Conservation (phyloP, 2,113 vertebrate species). For the Paratilapia polleni region DNA sequence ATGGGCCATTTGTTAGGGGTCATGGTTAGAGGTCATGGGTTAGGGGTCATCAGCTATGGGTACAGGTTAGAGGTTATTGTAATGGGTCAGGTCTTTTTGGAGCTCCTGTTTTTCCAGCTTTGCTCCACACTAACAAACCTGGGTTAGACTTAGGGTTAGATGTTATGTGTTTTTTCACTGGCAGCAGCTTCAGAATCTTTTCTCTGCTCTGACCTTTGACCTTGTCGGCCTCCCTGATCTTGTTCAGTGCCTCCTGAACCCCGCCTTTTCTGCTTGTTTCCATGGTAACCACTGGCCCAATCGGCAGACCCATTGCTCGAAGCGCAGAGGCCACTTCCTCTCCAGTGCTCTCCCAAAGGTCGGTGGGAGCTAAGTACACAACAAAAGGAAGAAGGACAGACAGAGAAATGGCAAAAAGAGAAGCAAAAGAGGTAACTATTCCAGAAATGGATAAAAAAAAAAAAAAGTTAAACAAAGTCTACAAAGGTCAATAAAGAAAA, state of each 20-base stretch:
- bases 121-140: too few species aligned
- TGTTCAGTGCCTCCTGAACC: conserved; percentile 70
- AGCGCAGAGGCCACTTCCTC: conserved; percentile 76
- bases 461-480: too few species aligned
- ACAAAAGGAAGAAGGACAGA: rapidly evolving
- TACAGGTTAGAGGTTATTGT: too few species aligned
- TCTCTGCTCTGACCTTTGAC: conserved; percentile 80
- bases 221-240: conserved; percentile 66
- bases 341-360: conserved; percentile 85
- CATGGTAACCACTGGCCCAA: conserved; percentile 79
- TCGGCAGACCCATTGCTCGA: conserved; percentile 80
- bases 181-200: not conserved
- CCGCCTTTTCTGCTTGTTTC: conserved; percentile 49
- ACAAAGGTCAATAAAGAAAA: not conserved
- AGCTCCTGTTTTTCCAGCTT: too few species aligned
- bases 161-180: not conserved
- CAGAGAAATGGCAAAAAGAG: not conserved
- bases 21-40: too few species aligned
- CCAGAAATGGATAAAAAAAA: not conserved
- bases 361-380: conserved; percentile 56
- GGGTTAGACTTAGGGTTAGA: too few species aligned
- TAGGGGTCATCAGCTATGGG: too few species aligned
- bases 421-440: too few species aligned
- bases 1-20: too few species aligned
- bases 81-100: too few species aligned